These are phyloP conservation scores for Tricholaema leucomelas DNA, from an alignment of 2,113 vertebrate genomes.

Conservation along the genomic window DNA sequence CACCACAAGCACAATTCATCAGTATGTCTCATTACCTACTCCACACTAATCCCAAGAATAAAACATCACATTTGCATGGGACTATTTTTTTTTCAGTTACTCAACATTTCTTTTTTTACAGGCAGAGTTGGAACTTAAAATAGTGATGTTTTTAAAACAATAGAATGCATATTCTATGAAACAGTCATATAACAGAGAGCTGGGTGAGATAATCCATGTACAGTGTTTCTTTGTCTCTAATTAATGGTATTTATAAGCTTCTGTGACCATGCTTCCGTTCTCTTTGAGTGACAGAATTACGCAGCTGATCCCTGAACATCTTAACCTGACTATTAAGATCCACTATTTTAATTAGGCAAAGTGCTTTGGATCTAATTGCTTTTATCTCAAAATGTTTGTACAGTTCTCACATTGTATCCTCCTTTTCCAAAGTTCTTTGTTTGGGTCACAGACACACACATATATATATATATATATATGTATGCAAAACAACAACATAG, in stretches of 20 bases:
- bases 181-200: not conserved
- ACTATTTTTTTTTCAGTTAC: not conserved
- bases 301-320: not conserved
- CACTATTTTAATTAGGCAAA: not conserved
- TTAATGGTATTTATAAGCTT: not conserved
- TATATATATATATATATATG: not conserved
- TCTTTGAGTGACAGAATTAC: not conserved
- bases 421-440: not conserved
- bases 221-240: not conserved
- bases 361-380: not conserved
- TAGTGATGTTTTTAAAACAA: not conserved
- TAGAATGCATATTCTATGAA: not conserved
- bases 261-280: not conserved
- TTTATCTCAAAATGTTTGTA: not conserved
- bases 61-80: not conserved
- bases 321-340: not conserved
- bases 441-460: not conserved
- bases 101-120: not conserved
- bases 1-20: not conserved
- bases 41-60: not conserved
- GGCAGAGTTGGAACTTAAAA: not conserved
- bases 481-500: not conserved
- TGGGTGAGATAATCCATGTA: not conserved
- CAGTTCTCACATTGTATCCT: not conserved
- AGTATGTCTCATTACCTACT: not conserved